phyloP scores from a whole-genome alignment of 2,113 vertebrate species.

The Astatotilapia flaviijosephi region DNA sequence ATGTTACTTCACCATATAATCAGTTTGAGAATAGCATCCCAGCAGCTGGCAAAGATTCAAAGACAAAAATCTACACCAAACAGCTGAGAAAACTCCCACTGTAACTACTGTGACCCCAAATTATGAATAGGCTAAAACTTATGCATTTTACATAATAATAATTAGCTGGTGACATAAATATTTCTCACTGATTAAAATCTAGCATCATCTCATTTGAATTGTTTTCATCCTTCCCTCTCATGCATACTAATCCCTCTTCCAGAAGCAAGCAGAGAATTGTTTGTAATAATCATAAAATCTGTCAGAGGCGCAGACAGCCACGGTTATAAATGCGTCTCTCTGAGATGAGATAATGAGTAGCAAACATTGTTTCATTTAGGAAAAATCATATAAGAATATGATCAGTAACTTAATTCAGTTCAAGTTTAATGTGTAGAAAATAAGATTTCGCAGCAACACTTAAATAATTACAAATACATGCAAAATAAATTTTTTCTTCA shows the following conservation, averaged over 20 bases:
- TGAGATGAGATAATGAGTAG: neutral
- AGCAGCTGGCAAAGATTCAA: neutral
- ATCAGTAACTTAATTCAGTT: neutral
- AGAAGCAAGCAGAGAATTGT: neutral
- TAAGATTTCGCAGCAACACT: fast-evolving
- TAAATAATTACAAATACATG: neutral
- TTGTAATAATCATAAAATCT: neutral
- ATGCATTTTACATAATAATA: neutral
- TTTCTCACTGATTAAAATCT: neutral
- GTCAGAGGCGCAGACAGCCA: neutral
- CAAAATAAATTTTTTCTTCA: neutral
- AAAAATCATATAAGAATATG: neutral
- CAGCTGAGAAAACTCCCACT: neutral
- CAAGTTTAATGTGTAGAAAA: neutral
- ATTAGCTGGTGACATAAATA: neutral
- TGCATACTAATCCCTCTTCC: neutral
- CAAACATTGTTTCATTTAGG: neutral
- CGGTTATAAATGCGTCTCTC: neutral
- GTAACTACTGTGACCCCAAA: neutral
- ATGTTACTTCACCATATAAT: neutral
- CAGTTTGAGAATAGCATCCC: neutral
- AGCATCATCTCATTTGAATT: neutral
- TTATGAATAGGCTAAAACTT: neutral
- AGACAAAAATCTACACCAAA: neutral
- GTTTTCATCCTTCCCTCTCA: neutral